Percentiles rank a stretch among this genome's conserved stretches.
Evolutionary conservation across 2,113 vertebrate species (phyloP).

Genomic region (Rhipidura dahli): DNA sequence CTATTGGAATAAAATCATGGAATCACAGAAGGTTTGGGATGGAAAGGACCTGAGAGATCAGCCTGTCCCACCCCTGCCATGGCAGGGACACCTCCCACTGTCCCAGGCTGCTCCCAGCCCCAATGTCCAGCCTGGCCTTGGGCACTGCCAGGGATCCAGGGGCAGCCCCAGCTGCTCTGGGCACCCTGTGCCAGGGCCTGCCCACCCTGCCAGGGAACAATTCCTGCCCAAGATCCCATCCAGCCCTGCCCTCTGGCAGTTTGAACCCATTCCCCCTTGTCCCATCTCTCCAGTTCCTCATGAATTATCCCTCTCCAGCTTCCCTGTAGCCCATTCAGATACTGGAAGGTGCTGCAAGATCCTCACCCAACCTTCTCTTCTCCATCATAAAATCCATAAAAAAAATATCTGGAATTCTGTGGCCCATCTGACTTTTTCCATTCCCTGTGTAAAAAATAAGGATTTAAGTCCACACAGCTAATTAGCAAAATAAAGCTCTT

Average conservation of each 20-base stretch:
- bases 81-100: background rate
- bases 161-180: background rate
- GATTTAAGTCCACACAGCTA: background rate
- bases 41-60: fast-evolving
- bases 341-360: background rate
- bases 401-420: background rate
- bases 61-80: background rate
- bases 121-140: background rate
- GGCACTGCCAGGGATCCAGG: background rate
- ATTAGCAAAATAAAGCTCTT: background rate
- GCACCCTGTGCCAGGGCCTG: background rate
- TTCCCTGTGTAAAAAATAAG: background rate
- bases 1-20: background rate
- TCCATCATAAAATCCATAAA: background rate
- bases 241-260: fast-evolving
- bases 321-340: background rate
- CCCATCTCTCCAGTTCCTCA: background rate
- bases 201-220: background rate
- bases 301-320: background rate
- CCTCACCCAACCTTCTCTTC: background rate
- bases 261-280: background rate
- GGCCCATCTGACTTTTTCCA: background rate
- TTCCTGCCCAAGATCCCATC: background rate
- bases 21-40: background rate
- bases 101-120: background rate